A percentile compares a stretch with the other conserved stretches of the same genome.
Conservation (phyloP, 2,113 vertebrate genomes). For the Panthera tigris region DNA sequence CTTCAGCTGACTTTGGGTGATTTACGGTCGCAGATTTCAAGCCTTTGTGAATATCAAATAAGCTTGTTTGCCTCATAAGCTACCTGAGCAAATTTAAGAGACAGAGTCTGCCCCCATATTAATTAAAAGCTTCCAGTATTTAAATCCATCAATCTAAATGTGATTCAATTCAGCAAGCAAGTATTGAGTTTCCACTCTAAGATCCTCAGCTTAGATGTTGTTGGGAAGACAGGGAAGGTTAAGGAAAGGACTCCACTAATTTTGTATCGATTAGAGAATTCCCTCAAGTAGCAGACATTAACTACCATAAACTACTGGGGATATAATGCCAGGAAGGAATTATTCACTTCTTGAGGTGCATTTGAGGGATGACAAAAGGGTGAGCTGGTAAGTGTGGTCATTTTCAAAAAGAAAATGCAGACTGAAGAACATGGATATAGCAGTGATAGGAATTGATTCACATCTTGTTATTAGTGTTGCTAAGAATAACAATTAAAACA, state of each 20-base stretch:
- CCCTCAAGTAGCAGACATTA: neutral
- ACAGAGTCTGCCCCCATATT: conserved; percentile 13
- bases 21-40: conserved; percentile 5
- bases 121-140: conserved; percentile 37
- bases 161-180: conserved; percentile 19
- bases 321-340: neutral
- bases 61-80: conserved; percentile 34
- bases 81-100: conserved; percentile 40
- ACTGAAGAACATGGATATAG: neutral
- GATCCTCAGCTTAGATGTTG: neutral
- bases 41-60: conserved; percentile 16
- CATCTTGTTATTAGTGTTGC: neutral
- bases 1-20: conserved; percentile 13
- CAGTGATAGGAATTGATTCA: neutral
- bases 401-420: neutral
- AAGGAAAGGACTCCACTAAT: neutral
- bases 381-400: neutral
- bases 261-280: neutral
- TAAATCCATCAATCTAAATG: conserved; percentile 19
- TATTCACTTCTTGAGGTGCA: neutral
- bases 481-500: neutral
- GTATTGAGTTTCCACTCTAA: neutral
- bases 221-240: neutral
- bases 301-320: neutral
- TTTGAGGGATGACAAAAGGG: neutral